These are phyloP conservation scores for Tridacna crocea DNA, from an alignment of 2,888 invertebrate species.

Conservation along the genomic window DNA sequence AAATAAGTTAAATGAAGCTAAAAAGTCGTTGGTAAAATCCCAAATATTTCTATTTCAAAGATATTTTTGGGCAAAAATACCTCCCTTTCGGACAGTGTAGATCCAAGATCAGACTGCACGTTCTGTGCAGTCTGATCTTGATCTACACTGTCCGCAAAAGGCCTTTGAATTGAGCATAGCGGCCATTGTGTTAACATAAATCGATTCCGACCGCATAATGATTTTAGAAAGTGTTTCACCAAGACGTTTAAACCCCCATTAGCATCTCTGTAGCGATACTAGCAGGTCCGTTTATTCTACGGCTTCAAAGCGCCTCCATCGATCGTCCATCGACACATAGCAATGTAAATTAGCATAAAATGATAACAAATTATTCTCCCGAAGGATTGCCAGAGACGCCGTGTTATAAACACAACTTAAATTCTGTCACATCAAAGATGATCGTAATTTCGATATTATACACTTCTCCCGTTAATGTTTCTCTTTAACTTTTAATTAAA, in stretches of 20 bases:
- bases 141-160: no score
- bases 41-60: no score
- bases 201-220: neutral
- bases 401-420: conserved; percentile 51
- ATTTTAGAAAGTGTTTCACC: conserved; percentile 3
- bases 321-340: conserved; percentile 40
- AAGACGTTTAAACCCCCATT: conserved; percentile 34
- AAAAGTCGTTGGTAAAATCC: no score
- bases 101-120: no score
- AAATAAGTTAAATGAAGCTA: no score
- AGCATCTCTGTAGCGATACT: conserved; percentile 1
- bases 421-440: conserved; percentile 21
- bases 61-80: no score
- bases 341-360: conserved; percentile 59
- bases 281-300: conserved; percentile 18
- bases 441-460: neutral
- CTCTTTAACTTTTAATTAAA: conserved; percentile 17
- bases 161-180: no score
- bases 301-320: conserved; percentile 46
- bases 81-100: no score
- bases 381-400: conserved; percentile 23
- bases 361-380: conserved; percentile 56
- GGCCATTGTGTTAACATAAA: no score
- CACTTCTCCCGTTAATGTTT: conserved; percentile 1
- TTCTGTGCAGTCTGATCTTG: no score